These are phyloP conservation scores for Drosophila repleta DNA, from an alignment of 1,140 invertebrate genomes.

Conservation along the genomic window DNA sequence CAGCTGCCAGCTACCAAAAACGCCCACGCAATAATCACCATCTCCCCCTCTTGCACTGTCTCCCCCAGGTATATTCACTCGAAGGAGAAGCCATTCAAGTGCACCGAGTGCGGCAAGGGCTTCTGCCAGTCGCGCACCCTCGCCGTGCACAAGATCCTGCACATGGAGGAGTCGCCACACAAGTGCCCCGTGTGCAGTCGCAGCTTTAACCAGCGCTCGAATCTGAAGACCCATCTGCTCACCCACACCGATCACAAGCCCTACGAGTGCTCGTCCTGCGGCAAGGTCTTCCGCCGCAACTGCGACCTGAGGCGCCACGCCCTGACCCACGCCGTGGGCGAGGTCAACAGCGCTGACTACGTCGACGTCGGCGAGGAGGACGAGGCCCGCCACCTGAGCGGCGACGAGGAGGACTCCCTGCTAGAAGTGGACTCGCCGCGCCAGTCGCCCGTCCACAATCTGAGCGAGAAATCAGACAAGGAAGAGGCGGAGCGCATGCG, in stretches of 20 bases:
- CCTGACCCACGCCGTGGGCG: conserved; percentile 92
- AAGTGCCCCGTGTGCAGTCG: conserved; percentile 95
- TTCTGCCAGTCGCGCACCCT: conserved; percentile 97
- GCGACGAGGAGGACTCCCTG: conserved; percentile 86
- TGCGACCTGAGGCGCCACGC: conserved; percentile 93
- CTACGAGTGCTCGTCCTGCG: conserved; percentile 95
- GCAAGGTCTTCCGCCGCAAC: conserved; percentile 93
- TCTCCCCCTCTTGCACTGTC: conserved; percentile 59
- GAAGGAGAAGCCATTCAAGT: conserved; percentile 98
- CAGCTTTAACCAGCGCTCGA: conserved; percentile 95
- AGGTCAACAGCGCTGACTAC: conserved; percentile 89
- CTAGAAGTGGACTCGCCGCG: conserved; percentile 86
- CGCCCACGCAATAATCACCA: conserved; percentile 41
- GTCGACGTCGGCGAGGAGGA: conserved; percentile 87
- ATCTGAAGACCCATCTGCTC: conserved; percentile 96
- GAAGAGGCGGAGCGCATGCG: conserved; percentile 63
- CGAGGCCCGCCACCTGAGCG: conserved; percentile 81
- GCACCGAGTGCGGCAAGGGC: conserved; percentile 97
- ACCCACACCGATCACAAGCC: conserved; percentile 98
- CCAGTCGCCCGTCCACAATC: conserved; percentile 85
- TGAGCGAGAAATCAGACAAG: conserved; percentile 83
- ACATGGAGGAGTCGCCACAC: conserved; percentile 96
- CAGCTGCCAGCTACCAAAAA: conserved; percentile 29
- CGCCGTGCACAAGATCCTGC: conserved; percentile 96
- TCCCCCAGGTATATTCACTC: conserved; percentile 97